Evolutionary conservation across 2,113 vertebrate genomes (phyloP), one percentile per base, ranked within the genome.

Genomic region (Empidonax traillii): DNA sequence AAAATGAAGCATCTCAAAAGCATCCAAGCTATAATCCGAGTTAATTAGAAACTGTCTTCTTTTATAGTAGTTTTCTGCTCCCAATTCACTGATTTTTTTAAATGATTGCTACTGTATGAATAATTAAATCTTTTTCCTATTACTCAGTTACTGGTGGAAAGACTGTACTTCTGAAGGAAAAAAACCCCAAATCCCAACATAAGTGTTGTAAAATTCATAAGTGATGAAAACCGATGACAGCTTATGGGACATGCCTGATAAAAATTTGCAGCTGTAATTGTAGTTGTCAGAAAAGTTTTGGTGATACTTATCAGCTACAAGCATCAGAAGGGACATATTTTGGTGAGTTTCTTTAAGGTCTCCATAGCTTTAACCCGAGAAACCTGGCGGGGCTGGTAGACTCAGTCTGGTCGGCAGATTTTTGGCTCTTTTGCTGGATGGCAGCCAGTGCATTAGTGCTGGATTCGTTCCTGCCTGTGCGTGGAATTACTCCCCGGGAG

Each of bases 401-500:
- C 89, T 85, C 43, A 24, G 46, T 5, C 17, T 79, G 87, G 30
- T 56, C 5, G 5, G 77, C 55, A 27, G 49, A 6, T 67, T 37
- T 49, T 59, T 0, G 2, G 49, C 58, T 91, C 82, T 56, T 1
- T 7, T 71, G 69, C 76, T 97, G 96, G 95, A 79, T 6, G 44
- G 62, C 52, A 74, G 94, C 95, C 98, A 94, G 93, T 0, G 49
- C 72, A 72, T 93, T 39, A 90, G 63, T 4, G 53, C 93, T 93
- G 94, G 96, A 68, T 81, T 63, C 6, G 18, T 62, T 97, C 84
- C 89, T 93, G 73, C 79, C 28, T 75, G 67, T 89, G 95, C 93
- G 89, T 96, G 91, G 69, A 90, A 94, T 97, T 81, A 17, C 85
- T 92, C 84, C 95, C 83, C 5, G 1, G 78, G 95, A 96, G 92